These are phyloP conservation scores for Urocitellus parryii DNA, from an alignment of 2,113 vertebrate genomes.

Conservation along the genomic window DNA sequence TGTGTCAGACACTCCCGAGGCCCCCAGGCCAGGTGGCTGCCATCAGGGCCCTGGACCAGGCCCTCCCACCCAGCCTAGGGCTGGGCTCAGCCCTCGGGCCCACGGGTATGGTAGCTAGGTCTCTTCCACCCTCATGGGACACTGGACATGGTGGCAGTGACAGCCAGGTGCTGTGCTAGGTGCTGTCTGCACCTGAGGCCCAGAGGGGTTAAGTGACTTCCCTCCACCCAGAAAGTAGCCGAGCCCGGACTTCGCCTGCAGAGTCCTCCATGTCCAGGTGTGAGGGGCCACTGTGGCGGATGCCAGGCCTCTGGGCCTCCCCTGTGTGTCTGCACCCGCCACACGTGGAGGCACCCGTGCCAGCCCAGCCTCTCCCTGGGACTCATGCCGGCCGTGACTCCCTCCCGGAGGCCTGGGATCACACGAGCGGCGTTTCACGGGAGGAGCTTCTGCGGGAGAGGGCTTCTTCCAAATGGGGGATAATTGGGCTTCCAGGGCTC, in stretches of 20 bases:
- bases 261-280: neutral
- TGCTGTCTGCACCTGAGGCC: neutral
- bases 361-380: neutral
- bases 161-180: rapidly evolving
- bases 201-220: neutral
- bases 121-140: rapidly evolving
- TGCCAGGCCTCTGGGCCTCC: rapidly evolving
- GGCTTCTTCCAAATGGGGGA: neutral
- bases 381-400: neutral
- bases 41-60: no score
- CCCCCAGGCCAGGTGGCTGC: neutral
- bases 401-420: neutral
- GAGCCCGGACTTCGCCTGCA: rapidly evolving
- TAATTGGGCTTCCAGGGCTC: neutral
- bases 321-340: rapidly evolving
- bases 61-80: no score
- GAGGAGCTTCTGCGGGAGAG: neutral
- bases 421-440: rapidly evolving
- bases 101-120: rapidly evolving
- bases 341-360: rapidly evolving
- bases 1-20: rapidly evolving
- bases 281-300: rapidly evolving
- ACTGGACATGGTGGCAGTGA: rapidly evolving
- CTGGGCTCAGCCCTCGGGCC: no score
- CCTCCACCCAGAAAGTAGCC: neutral